These are phyloP conservation scores for Gila orcuttii DNA, from an alignment of 2,113 vertebrate species.

Conservation along the genomic window DNA sequence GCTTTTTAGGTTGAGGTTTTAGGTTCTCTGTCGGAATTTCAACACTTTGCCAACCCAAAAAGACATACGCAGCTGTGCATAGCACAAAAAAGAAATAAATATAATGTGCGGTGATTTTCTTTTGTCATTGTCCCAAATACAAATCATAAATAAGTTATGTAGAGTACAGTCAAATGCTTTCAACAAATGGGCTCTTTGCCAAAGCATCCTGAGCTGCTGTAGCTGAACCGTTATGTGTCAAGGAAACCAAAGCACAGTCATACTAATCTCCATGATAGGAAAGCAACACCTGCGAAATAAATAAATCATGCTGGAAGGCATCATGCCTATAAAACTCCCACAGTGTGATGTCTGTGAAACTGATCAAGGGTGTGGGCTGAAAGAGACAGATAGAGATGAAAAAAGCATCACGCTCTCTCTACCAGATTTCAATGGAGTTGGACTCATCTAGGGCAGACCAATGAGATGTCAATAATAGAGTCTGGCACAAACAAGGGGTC, in stretches of 20 bases:
- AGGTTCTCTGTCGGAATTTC: not conserved
- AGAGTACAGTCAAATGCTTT: constrained; percentile 45
- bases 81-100: constrained; percentile 2
- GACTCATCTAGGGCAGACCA: constrained; percentile 45
- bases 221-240: constrained; percentile 59
- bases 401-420: constrained; percentile 53
- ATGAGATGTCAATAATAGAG: constrained; percentile 1
- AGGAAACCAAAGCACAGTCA: constrained; percentile 68
- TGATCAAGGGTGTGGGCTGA: constrained; percentile 59
- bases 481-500: not conserved
- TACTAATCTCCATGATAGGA: constrained; percentile 67
- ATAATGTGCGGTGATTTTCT: not conserved
- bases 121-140: constrained; percentile 43
- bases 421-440: constrained; percentile 56
- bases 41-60: not conserved
- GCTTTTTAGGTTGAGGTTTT: no score
- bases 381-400: constrained; percentile 54
- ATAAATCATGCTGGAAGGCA: constrained; percentile 67
- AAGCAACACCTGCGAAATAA: constrained; percentile 71
- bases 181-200: constrained; percentile 54
- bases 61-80: not conserved
- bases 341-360: constrained; percentile 65
- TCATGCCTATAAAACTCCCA: constrained; percentile 61
- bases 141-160: constrained; percentile 47
- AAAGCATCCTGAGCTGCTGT: constrained; percentile 52